Base-by-base conservation (phyloP, 1,140 invertebrate species). In the Drosophila kepulauana region DNA sequence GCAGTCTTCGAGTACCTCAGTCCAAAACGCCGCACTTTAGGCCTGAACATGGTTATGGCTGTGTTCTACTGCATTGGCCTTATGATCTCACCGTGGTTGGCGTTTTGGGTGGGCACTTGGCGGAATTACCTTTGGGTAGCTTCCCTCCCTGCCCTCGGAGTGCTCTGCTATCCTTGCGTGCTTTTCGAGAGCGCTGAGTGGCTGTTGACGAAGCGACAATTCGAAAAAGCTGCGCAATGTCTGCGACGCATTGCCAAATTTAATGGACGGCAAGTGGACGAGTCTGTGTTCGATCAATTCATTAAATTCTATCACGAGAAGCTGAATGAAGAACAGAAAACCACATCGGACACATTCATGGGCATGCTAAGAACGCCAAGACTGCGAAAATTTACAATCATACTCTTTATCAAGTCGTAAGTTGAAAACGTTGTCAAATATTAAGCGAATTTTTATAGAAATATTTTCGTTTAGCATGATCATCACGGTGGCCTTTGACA, bases 111-210 rank as follows among this genome's bases (percentile, higher is more conserved):
- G 5, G 93, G 92, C 15, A 92, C 86, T 54, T 95, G 95, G 95
- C 92, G 93, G n/a, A 59, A 85, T 8, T 94, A 94, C 77, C 82
- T 94, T 0, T 80, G 94, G 54, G 90, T 92, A 3, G 93, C 94
- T 0, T 93, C 94, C 1, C 20, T 94, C 13, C 94, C 94, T 1
- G 93, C 94, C 13, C 45, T 93, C 0, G 58, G 92, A 0, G 88
- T 94, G 25, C 79, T 93, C 15, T 54, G 85, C n/a, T 95, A 93
- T 81, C 94, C 93, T 25, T 85, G 92, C 11, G 61, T 93, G 41
- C 90, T 95, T 71, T 94, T 95, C 70, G 95, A 95, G 85, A 95
- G 94, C 65, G 94, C 94, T 0, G 93, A 94, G 70, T 95, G 95
- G 95, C 84, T 95, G 10, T 84, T 95, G 7, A 94, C 94, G 46